These are phyloP conservation scores for Mus musculus DNA, from an alignment of 2,113 vertebrate species.

Conservation along the genomic window DNA sequence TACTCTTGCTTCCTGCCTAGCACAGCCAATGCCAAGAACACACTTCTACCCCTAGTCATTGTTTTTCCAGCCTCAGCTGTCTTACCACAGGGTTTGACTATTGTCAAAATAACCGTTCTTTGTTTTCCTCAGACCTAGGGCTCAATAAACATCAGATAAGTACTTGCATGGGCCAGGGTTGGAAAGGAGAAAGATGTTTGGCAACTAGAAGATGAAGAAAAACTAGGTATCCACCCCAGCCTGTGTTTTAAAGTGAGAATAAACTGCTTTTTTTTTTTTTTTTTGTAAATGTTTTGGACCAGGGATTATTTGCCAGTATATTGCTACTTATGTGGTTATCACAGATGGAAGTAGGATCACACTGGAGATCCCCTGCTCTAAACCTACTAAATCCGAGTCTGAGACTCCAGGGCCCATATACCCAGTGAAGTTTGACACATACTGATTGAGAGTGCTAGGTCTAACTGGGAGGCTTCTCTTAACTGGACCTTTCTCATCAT, in stretches of 20 bases:
- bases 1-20: background rate
- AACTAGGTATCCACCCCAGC: background rate
- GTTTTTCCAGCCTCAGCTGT: conserved; percentile 3
- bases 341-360: background rate
- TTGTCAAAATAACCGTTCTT: background rate
- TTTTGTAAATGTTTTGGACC: background rate
- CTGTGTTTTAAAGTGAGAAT: background rate
- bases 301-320: background rate
- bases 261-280: background rate
- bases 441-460: conserved; percentile 1
- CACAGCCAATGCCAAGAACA: background rate
- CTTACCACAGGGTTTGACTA: background rate
- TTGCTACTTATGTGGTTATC: background rate
- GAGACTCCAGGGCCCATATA: background rate
- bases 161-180: background rate
- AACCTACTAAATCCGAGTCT: conserved; percentile 43
- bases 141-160: background rate
- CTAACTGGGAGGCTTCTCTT: conserved; percentile 53
- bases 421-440: conserved; percentile 19
- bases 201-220: background rate
- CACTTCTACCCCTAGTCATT: background rate
- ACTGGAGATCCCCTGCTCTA: background rate
- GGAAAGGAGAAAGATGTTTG: background rate
- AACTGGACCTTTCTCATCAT: conserved; percentile 7
- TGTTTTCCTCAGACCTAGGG: conserved; percentile 28